Base-by-base conservation (phyloP, 2,797 vertebrate species). In the Nyctibius grandis region DNA sequence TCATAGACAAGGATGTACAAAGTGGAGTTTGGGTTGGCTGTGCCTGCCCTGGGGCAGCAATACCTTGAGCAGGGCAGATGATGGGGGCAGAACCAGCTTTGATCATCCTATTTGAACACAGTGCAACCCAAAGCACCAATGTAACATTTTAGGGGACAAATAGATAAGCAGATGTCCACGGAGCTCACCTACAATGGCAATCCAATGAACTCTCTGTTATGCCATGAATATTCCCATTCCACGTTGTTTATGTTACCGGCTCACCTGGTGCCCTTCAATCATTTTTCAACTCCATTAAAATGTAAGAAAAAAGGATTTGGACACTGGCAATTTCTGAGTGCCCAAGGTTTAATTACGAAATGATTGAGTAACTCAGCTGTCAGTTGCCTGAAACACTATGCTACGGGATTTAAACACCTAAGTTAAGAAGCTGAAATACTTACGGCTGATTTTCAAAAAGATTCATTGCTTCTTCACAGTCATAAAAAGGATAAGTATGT, bases 371-470 rank as follows among this genome's bases (percentile, higher is more conserved):
- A 89, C 68, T 76, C 57, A 54, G 72, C 68, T 77, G 59, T 36
- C 65, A 83, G 53, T 60, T 72, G 68, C 17, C 57, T 47, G 47
- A 60, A 54, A 82, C 34, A 79, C 11, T 7, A 44, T 17, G 60
- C 28, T 56, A 83, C 29, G 63, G 34, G 38, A 74, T 47, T 60
- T 61, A 61, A 93, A 89, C 28, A 63, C 38, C 67, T 60, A 42
- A 33, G 23, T 72, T 86, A 75, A 68, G 51, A 73, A 91, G 31
- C 15, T 89, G 48, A 51, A 88, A 92, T 94, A 99, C 99, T 99
- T 98, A 99, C 99, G 99, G 99, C 42, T 98, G 98, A 95, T 99
- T 99, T 97, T 98, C 98, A 17, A 97, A 96, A 95, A 98, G 98
- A 96, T 97, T 98, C 97, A 99, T 98, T 59, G 99, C 98, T 82